These are phyloP conservation scores for Eudyptes chrysolophus DNA, from an alignment of 2,113 vertebrate genomes.

Conservation along the genomic window DNA sequence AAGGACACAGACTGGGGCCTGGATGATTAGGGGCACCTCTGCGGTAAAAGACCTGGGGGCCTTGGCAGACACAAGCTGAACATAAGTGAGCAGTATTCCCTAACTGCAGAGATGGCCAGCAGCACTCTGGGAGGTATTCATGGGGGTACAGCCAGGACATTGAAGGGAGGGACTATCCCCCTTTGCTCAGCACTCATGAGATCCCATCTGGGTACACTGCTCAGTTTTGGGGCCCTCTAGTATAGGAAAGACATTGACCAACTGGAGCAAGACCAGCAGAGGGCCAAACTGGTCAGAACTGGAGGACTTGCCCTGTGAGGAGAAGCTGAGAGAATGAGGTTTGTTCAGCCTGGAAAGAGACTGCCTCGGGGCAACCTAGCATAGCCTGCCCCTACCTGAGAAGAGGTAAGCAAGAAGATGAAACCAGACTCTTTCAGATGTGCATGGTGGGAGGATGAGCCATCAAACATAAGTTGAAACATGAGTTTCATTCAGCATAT, in stretches of 20 bases:
- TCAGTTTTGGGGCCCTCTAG: neutral
- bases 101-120: neutral
- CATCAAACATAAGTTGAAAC: neutral
- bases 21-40: neutral
- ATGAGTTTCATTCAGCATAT: neutral
- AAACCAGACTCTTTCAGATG: neutral
- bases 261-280: neutral
- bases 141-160: neutral
- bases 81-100: neutral
- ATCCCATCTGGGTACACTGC: neutral
- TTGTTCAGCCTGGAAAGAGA: neutral
- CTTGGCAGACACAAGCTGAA: neutral
- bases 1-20: neutral
- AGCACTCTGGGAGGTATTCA: neutral
- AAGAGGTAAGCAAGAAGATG: neutral
- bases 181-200: neutral
- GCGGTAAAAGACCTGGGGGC: neutral
- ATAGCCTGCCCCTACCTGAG: neutral
- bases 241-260: neutral
- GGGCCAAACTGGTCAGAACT: neutral
- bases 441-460: neutral
- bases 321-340: neutral
- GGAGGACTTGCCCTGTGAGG: neutral
- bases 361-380: neutral
- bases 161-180: neutral